Percentiles rank a stretch among this genome's conserved stretches.
Evolutionary conservation across 1,140 invertebrate genomes (phyloP).

Genomic region (Ooceraea biroi): DNA sequence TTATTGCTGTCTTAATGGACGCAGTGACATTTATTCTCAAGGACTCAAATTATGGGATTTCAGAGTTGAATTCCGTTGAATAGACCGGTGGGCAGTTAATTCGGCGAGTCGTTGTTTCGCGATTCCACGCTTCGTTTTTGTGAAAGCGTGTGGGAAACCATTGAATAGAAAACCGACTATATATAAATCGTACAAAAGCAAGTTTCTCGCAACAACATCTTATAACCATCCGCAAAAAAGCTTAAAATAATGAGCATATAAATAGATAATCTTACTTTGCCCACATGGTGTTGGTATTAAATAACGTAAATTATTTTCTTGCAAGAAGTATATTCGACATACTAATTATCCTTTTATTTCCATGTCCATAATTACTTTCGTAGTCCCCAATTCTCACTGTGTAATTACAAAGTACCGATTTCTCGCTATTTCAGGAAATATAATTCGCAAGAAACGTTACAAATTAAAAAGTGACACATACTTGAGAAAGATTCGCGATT

Average conservation of each 20-base stretch:
- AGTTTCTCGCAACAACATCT: background rate
- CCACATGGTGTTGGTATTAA: background rate
- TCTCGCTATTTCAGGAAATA: too few relatives aligned
- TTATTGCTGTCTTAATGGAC: slow-evolving; percentile 25
- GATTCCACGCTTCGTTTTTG: slow-evolving; percentile 22
- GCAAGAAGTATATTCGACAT: background rate
- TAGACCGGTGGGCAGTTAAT: slow-evolving; percentile 14
- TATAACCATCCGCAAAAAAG: background rate
- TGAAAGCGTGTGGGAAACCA: background rate
- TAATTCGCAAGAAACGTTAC: too few relatives aligned
- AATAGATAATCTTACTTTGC: background rate
- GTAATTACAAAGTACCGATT: too few relatives aligned
- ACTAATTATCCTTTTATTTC: background rate
- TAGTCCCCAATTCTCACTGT: too few relatives aligned
- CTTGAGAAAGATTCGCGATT: background rate
- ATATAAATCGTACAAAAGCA: background rate
- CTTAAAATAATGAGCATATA: background rate
- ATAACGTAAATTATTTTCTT: background rate
- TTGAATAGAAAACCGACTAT: background rate
- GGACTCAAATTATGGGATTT: slow-evolving; percentile 32
- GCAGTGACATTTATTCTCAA: slow-evolving; percentile 13
- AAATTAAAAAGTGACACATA: background rate
- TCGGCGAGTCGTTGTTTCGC: background rate
- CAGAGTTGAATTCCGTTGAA: background rate
- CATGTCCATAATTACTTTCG: background rate